Conservation (phyloP, 2,888 invertebrate genomes). For the Congeria kusceri region DNA sequence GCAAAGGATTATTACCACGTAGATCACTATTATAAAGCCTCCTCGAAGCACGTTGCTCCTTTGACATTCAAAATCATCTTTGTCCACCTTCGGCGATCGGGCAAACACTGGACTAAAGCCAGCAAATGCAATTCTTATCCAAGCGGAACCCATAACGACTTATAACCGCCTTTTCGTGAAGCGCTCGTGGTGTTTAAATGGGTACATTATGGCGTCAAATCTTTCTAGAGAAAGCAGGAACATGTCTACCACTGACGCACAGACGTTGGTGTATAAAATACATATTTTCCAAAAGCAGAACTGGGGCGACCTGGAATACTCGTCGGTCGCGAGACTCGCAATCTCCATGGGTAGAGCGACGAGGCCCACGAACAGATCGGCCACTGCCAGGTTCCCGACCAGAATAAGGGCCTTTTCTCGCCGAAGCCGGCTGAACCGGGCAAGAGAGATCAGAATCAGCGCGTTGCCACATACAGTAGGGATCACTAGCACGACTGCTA, state of each 20-base stretch:
- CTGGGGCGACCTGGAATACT: background rate
- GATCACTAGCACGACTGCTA: constrained; percentile 1
- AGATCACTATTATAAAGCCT: no score
- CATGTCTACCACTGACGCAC: background rate
- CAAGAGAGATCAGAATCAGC: constrained; percentile 18
- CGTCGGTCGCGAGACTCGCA: background rate
- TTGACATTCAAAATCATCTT: background rate
- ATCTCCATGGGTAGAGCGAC: background rate
- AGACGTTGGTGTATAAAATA: background rate
- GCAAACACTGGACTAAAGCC: no score
- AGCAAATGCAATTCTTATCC: no score
- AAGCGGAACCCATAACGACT: background rate
- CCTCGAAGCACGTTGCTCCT: no score
- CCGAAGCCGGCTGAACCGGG: constrained; percentile 1
- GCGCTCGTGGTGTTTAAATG: background rate
- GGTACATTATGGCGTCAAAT: background rate
- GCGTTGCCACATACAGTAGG: constrained; percentile 27
- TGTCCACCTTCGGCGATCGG: no score
- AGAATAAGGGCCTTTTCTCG: constrained; percentile 1
- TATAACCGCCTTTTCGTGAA: background rate
- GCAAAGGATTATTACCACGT: background rate
- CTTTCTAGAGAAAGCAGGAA: background rate
- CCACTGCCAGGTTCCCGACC: background rate
- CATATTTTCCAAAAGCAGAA: background rate
- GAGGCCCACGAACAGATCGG: background rate